These are phyloP conservation scores for Brachionichthys hirsutus DNA, from an alignment of 2,113 vertebrate genomes.

Conservation along the genomic window DNA sequence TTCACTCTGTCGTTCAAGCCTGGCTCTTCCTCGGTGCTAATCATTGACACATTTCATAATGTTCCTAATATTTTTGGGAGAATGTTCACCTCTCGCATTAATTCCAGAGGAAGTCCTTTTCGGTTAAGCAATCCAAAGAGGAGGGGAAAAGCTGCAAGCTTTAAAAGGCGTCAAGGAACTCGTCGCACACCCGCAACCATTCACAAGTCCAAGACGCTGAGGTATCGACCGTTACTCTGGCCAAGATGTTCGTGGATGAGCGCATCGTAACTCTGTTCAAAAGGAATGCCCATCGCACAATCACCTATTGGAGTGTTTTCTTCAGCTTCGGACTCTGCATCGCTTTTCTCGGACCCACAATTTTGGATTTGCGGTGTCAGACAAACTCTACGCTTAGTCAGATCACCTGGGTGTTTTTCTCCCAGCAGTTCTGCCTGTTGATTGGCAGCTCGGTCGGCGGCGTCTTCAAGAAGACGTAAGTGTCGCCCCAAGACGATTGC, in stretches of 20 bases:
- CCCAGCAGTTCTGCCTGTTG: constrained; percentile 93
- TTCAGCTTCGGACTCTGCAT: constrained; percentile 97
- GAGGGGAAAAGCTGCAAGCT: constrained; percentile 33
- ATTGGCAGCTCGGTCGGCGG: constrained; percentile 90
- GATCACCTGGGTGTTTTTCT: constrained; percentile 97
- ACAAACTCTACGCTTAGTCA: constrained; percentile 90
- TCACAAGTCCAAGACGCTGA: neutral
- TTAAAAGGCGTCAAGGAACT: constrained; percentile 62
- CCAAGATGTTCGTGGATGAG: constrained; percentile 84
- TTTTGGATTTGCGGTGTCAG: constrained; percentile 95
- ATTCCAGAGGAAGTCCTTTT: constrained; percentile 68
- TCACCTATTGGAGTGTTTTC: constrained; percentile 97
- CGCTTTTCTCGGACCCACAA: constrained; percentile 93
- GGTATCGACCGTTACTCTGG: neutral
- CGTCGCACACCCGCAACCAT: neutral
- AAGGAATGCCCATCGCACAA: constrained; percentile 89
- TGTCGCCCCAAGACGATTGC: constrained; percentile 4
- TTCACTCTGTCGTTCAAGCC: constrained; percentile 36
- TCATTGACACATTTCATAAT: constrained; percentile 71
- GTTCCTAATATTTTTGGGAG: constrained; percentile 49
- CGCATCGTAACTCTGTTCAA: constrained; percentile 85
- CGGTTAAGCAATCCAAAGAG: constrained; percentile 52
- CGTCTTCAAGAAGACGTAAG: constrained; percentile 92
- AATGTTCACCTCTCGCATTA: constrained; percentile 72
- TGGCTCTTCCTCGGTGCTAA: constrained; percentile 47